Conservation (phyloP, 2,797 vertebrate genomes). For the Sebastes steindachneri region DNA sequence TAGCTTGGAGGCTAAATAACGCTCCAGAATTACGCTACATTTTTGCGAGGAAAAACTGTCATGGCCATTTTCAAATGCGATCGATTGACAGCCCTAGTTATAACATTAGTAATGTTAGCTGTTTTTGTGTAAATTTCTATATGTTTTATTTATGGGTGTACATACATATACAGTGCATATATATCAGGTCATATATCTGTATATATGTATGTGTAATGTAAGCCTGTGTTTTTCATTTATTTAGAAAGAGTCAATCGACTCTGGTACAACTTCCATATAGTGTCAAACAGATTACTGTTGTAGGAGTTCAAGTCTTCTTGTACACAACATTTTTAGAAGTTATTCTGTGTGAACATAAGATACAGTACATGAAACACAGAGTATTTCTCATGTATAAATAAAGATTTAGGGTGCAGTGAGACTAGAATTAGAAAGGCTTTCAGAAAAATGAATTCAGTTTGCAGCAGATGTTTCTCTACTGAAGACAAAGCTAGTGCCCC, state of each 20-base stretch:
- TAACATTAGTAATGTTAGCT: background rate
- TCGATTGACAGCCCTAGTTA: too few relatives aligned
- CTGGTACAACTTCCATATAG: too few relatives aligned
- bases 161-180: background rate
- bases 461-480: background rate
- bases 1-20: too few relatives aligned
- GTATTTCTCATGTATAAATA: background rate
- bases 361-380: background rate
- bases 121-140: background rate
- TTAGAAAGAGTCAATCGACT: background rate
- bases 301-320: background rate
- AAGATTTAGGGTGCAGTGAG: background rate
- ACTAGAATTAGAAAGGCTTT: background rate
- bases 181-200: background rate
- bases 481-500: background rate
- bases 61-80: too few relatives aligned
- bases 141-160: background rate
- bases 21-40: too few relatives aligned
- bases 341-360: background rate
- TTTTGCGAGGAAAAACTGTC: too few relatives aligned
- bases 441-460: background rate
- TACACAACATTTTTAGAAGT: background rate
- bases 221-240: background rate
- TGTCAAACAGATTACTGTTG: too few relatives aligned
- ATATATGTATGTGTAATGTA: background rate